Conservation (phyloP, 2,797 vertebrate species). For the Mus spretus region DNA sequence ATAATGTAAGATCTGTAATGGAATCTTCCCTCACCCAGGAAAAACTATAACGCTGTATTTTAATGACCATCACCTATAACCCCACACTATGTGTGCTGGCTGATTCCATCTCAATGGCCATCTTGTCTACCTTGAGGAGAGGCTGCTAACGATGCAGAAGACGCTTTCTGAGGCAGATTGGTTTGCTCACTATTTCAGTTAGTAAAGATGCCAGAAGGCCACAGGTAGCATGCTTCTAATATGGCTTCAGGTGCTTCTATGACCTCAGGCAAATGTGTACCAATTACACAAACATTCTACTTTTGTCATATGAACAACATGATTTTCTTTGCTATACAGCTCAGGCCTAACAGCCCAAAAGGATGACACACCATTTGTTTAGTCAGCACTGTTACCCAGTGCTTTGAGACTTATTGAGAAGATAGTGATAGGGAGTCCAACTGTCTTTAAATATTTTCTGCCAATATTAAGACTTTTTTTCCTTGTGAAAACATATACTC, state of each 20-base stretch:
- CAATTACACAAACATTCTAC: background rate
- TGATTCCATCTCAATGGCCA: background rate
- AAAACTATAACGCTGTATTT: background rate
- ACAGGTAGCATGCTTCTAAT: background rate
- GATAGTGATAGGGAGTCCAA: background rate
- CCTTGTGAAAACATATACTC: background rate
- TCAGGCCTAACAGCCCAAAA: too few relatives aligned
- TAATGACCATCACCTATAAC: background rate
- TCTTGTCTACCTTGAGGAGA: background rate
- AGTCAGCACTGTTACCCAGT: rapidly evolving
- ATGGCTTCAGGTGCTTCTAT: background rate
- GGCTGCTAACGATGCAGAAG: background rate
- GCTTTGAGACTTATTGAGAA: background rate
- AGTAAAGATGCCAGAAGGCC: background rate
- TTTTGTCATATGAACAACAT: background rate
- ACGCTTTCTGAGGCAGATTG: background rate
- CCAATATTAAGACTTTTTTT: background rate
- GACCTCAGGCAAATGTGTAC: background rate
- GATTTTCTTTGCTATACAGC: background rate
- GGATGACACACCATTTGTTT: background rate
- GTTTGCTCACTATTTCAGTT: background rate
- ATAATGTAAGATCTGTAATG: background rate
- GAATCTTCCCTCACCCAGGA: background rate
- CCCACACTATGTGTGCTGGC: background rate
- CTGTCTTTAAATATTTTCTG: background rate